These are phyloP conservation scores for Antheraea assamensis DNA, from an alignment of 2,888 invertebrate species.

Conservation along the genomic window DNA sequence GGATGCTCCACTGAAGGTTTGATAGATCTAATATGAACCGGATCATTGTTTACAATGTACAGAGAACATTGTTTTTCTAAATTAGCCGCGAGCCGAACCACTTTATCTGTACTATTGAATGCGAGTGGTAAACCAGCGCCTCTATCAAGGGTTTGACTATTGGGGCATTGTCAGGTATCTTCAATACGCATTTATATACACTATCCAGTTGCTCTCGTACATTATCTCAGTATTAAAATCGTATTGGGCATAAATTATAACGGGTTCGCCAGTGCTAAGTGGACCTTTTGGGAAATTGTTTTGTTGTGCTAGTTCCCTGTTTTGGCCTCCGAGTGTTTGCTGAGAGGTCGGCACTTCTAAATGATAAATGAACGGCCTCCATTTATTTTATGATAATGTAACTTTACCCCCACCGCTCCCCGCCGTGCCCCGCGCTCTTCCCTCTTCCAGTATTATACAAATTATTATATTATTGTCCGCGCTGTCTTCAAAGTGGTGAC, in stretches of 20 bases:
- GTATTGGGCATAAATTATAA: background rate
- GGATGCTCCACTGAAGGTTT: no score
- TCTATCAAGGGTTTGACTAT: no score
- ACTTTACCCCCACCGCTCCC: background rate
- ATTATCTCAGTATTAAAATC: background rate
- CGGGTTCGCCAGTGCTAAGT: background rate
- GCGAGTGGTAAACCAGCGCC: no score
- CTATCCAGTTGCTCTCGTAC: background rate
- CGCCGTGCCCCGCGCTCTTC: background rate
- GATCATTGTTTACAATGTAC: no score
- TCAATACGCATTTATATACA: no score
- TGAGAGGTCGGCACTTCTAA: conserved; percentile 20
- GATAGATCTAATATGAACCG: no score
- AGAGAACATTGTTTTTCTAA: no score
- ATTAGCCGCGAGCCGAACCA: no score
- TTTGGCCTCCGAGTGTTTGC: conserved; percentile 2
- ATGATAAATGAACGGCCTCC: conserved; percentile 24
- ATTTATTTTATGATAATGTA: conserved; percentile 17
- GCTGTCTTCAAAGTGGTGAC: background rate
- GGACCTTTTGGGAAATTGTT: background rate
- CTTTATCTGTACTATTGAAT: no score
- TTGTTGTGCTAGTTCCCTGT: background rate
- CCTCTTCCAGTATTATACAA: background rate
- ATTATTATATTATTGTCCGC: background rate
- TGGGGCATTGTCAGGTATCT: no score